Percentiles rank a stretch among this genome's conserved stretches.
These are phyloP conservation scores for Brachypodius melanocephalos DNA, from an alignment of 2,113 vertebrate species.

Conservation along the genomic window DNA sequence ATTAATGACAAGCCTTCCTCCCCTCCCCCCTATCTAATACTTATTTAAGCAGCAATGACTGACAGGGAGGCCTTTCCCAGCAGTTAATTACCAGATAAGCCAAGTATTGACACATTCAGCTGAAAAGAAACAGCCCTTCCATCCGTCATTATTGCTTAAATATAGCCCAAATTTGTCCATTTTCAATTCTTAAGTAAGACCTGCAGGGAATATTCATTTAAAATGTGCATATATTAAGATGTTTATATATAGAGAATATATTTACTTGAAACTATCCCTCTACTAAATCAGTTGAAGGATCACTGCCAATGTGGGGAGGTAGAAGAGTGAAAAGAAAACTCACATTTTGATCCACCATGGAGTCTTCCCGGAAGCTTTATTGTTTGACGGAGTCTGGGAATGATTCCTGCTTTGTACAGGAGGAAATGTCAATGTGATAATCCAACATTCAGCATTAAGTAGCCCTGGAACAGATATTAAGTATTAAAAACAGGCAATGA, in stretches of 20 bases:
- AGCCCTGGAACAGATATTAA: background rate
- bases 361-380: background rate
- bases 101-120: background rate
- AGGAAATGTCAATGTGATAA: background rate
- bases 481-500: background rate
- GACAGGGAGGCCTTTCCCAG: background rate
- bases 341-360: background rate
- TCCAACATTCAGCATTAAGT: background rate
- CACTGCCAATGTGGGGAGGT: background rate
- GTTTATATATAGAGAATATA: background rate
- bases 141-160: background rate
- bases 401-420: background rate
- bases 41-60: background rate
- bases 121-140: background rate
- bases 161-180: background rate
- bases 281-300: background rate
- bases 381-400: background rate
- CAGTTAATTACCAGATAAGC: slow-evolving; percentile 11
- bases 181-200: background rate
- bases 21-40: background rate
- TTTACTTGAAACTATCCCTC: background rate
- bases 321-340: background rate
- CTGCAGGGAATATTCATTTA: background rate
- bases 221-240: background rate
- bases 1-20: background rate